Evolutionary conservation across 2,113 vertebrate genomes (phyloP), one percentile per base, ranked within the genome.

Genomic region (Chrysochloris asiatica): DNA sequence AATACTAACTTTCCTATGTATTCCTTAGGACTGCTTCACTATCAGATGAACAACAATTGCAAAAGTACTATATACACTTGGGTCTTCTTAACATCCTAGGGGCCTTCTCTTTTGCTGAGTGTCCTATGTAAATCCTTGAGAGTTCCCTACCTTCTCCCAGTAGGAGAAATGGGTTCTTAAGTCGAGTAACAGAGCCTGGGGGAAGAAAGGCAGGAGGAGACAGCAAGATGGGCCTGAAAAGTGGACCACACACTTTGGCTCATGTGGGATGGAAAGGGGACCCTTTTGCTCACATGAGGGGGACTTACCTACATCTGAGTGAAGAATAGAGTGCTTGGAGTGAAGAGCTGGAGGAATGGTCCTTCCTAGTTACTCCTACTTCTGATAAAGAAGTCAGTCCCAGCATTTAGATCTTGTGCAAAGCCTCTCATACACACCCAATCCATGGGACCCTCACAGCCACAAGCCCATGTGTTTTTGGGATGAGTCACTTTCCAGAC

Each of bases 251-350:
- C 17, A 21, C 61, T 67, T 48, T 47, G 76, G 22, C 48, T 88
- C 21, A 17, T 14, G 4, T 52, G 4, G 71, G 8, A 4, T 50
- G 21, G 38, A 88, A 8, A 47, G 9, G 21, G 24, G n/a, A 45
- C 13, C 7, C 8, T 12, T 52, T 85, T 52, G n/a, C 4, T 45
- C 26, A 26, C 5, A 6, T 10, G 47, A 48, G 47, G 33, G 54
- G 38, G 65, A 22, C 17, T 22, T 63, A 21, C 4, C 21, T 54
- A 43, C 8, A 2, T 72, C 61, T 30, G 4, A 24, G 24, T 33
- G 54, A 41, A 0, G 41, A 12, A 12, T 61, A 28, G 4, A 7
- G 0, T 8, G 4, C 26, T 12, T 12, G 47, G 50, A 59, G 2
- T 6, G 7, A 67, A 36, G 36, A 88, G 17, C n/a, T 65, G 2